A percentile compares a stretch with the other conserved stretches of the same genome.
Conservation (phyloP, 2,797 vertebrate genomes). For the Enteromius trimaculatus region DNA sequence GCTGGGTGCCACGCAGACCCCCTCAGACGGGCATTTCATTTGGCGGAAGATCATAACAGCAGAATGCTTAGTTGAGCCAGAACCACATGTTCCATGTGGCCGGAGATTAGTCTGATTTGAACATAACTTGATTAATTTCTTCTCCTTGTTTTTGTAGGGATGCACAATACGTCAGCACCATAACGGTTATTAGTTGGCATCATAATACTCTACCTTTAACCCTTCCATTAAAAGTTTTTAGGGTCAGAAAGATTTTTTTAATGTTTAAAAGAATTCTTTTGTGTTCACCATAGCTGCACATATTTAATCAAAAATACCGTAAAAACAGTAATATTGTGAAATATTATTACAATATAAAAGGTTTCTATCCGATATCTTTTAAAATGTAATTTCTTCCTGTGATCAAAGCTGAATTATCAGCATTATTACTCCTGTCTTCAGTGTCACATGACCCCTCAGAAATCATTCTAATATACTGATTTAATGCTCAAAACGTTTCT, state of each 20-base stretch:
- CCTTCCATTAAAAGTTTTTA: background rate
- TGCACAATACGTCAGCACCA: background rate
- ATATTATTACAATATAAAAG: background rate
- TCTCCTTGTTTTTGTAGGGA: background rate
- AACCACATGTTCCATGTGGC: constrained; percentile 26
- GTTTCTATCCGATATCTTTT: background rate
- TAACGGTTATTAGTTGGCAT: background rate
- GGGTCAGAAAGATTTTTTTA: background rate
- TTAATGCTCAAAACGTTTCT: background rate
- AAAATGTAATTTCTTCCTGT: background rate
- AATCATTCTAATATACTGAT: background rate
- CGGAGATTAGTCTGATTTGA: constrained; percentile 27
- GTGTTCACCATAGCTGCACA: background rate
- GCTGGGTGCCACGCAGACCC: constrained; percentile 38
- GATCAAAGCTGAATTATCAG: background rate
- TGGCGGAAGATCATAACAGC: constrained; percentile 15
- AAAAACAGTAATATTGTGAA: background rate
- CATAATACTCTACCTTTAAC: too few relatives aligned
- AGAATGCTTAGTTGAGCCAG: constrained; percentile 4
- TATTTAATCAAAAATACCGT: background rate
- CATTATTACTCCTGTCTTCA: background rate
- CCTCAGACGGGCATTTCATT: constrained; percentile 36
- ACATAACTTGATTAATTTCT: constrained; percentile 14
- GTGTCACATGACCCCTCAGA: background rate
- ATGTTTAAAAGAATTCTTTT: background rate